Percentiles rank a stretch among this genome's conserved stretches.
phyloP scores from a whole-genome alignment of 1,140 invertebrate species.

The Brachionus calyciflorus region DNA sequence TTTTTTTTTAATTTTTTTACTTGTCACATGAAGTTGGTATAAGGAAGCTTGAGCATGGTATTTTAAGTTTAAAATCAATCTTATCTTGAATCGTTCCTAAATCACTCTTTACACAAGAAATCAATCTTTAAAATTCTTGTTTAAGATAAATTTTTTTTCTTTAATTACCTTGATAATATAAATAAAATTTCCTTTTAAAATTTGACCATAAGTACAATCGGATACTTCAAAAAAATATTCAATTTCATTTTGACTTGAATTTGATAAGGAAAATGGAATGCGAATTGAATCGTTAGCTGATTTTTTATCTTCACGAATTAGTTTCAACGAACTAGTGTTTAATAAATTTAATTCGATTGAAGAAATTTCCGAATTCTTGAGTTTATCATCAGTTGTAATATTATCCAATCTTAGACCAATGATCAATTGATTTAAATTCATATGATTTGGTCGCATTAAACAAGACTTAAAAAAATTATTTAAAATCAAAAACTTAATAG shows the following conservation, averaged over 20 bases:
- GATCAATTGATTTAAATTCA: conserved; percentile 38
- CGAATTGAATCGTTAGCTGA: background rate
- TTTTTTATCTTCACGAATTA: conserved; percentile 5
- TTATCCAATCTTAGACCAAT: conserved; percentile 9
- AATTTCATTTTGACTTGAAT: background rate
- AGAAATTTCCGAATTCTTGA: conserved; percentile 1
- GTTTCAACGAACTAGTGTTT: background rate
- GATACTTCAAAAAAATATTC: conserved; percentile 6
- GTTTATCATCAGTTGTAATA: background rate
- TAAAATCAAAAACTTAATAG: too few species aligned
- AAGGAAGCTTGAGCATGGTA: conserved; percentile 21
- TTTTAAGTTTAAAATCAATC: conserved; percentile 38
- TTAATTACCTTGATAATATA: conserved; percentile 26
- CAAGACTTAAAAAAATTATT: conserved; percentile 1
- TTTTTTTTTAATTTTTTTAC: background rate
- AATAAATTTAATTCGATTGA: conserved; percentile 22
- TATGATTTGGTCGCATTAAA: background rate
- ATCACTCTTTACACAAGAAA: conserved; percentile 5
- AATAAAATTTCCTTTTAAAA: conserved; percentile 14
- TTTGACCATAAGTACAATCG: conserved; percentile 16
- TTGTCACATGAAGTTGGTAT: background rate
- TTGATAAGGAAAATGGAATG: background rate
- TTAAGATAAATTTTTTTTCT: background rate
- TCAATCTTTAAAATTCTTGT: background rate
- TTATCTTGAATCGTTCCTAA: conserved; percentile 30